Base-by-base conservation (phyloP, 2,113 vertebrate genomes). In the Xenus cinereus region DNA sequence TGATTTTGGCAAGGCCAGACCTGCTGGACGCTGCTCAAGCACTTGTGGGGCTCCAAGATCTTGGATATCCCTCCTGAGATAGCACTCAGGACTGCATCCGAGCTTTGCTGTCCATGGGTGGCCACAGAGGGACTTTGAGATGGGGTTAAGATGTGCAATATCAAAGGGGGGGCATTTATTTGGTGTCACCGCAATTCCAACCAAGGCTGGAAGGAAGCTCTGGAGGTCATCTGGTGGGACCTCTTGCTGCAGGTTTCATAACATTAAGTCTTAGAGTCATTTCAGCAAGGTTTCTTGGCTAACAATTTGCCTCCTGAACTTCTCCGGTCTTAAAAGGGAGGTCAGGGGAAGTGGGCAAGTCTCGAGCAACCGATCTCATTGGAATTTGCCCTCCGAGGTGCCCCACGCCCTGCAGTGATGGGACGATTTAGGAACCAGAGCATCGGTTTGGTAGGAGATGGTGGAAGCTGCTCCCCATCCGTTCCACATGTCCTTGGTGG, bases 121-220 rank as follows among this genome's bases (percentile, higher is more conserved):
- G 45, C 45, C 37, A 39, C 14, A 19, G 26, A 62, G 39, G 39
- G 10, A 63, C 39, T n/a, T 23, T 22, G 54, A 63, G n/a, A 15
- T 63, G 28, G 23, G 19, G 22, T 28, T 4, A 1, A 32, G 27
- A 53, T 4, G 10, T 37, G 18, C 26, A 27, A 5, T 51, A 37
- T 35, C 0, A 1, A 1, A 15, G 16, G 2, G 23, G 12, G 28
- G 10, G 28, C 15, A 32, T 3, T 48, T 79, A 48, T 39, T 46
- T 0, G 3, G 28, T 12, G 41, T 72, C 57, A 64, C 24, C n/a
- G 21, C 21, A 48, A 48, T 48, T 48, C 46, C 46, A 72, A 19
- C 18, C 9, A 32, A 21, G 14, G 23, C 32, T 37, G 24, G 69
- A 24, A 56, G 19, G 85, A 17, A 76, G 17, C 23, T 62, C 37